Percentiles rank a stretch among this genome's conserved stretches.
These are phyloP conservation scores for Halichondria panicea DNA, from an alignment of 37 sponge, comb jelly and placozoan genomes.

Conservation along the genomic window DNA sequence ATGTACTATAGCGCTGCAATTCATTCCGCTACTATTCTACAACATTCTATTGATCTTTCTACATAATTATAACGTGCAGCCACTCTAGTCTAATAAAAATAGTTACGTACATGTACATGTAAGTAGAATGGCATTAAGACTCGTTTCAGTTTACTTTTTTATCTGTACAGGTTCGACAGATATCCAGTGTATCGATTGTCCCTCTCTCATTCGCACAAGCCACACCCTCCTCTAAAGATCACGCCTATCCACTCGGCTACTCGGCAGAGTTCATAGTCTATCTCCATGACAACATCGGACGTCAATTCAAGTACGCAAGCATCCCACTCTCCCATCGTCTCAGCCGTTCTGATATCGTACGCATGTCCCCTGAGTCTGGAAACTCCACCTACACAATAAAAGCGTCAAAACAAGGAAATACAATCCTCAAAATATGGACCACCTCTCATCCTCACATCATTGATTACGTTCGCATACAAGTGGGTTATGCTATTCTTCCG, in stretches of 20 bases:
- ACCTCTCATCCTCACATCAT: conserved; percentile 38
- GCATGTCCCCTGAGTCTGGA: conserved; percentile 34
- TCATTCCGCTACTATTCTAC: too few relatives aligned
- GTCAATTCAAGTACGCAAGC: conserved; percentile 60
- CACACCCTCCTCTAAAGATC: conserved; percentile 56
- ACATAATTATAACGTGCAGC: too few relatives aligned
- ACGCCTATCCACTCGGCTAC: conserved; percentile 89
- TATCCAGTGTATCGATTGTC: conserved; percentile 51
- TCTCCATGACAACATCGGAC: conserved; percentile 76
- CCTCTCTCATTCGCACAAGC: conserved; percentile 67
- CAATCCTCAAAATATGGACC: conserved; percentile 64
- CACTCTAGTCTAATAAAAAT: too few relatives aligned
- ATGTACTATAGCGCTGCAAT: too few relatives aligned
- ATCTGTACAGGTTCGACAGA: conserved; percentile 42
- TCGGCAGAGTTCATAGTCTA: conserved; percentile 58
- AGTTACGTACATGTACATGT: too few relatives aligned
- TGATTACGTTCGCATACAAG: conserved; percentile 66
- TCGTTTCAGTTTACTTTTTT: too few relatives aligned
- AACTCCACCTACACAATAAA: conserved; percentile 65
- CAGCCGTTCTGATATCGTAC: conserved; percentile 67
- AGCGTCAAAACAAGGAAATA: conserved; percentile 71
- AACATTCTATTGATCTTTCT: too few relatives aligned
- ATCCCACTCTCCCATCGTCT: conserved; percentile 50
- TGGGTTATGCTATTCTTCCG: conserved; percentile 79
- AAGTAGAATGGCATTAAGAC: too few relatives aligned